Base-by-base conservation (phyloP, 2,113 vertebrate species). In the Epinephelus fuscoguttatus region DNA sequence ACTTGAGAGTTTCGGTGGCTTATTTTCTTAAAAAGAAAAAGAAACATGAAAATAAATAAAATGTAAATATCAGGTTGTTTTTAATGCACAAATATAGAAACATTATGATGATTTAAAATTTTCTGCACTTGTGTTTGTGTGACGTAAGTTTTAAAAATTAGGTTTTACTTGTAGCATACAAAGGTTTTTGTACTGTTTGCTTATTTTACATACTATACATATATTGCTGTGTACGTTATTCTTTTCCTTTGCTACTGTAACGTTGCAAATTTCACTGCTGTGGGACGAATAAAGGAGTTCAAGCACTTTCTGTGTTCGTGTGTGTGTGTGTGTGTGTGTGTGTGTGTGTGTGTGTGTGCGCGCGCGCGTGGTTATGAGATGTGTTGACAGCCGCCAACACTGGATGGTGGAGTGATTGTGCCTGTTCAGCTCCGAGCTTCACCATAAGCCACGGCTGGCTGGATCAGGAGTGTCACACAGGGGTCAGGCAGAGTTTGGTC, bases 401-500 rank as follows among this genome's bases (percentile, higher is more conserved):
- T 80, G 74, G 59, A 69, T n/a, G 45, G 45, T 42, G 69, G 52
- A 66, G 61, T 30, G 52, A 25, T 77, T 53, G 67, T 60, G 42
- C 71, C 37, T 78, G 72, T 21, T 21, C 64, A 21, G 52, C 68
- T 75, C 52, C 19, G 72, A 86, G 63, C 25, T 57, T 40, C 23
- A 83, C 72, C 89, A 81, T 85, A 81, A 86, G 89, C 70, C 84
- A 64, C 19, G 75, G 67, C 83, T 80, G 84, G 81, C 73, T 83
- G 83, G 56, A 85, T 85, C 74, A 27, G 33, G 49, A 57, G 88
- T 76, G 85, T 88, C 85, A 90, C 61, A n/a, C 81, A 69, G 77
- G 42, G 94, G 94, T 91, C 91, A 92, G 1, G 18, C 52, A 76
- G 53, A 75, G 80, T 82, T 92, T 85, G 91, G 52, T 88, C 85